Conservation (phyloP, 2,113 vertebrate species). For the Nothocercus nigrocapillus region DNA sequence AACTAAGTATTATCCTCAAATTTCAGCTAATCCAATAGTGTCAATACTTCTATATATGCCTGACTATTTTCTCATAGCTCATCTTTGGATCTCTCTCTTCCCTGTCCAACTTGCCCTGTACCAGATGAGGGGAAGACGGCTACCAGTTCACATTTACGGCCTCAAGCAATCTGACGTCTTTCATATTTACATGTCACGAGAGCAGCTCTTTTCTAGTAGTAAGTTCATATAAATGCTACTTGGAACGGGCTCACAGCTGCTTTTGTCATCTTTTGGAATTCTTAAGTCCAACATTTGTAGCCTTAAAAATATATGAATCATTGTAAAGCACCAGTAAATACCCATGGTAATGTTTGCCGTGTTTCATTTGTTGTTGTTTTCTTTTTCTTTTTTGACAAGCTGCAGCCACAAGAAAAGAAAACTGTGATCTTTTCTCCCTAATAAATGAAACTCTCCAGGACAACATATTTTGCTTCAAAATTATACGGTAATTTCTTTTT, state of each 20-base stretch:
- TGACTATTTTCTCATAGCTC: background rate
- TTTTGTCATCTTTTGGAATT: constrained; percentile 38
- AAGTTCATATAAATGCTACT: background rate
- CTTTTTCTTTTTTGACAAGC: background rate
- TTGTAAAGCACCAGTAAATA: background rate
- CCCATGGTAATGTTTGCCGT: background rate
- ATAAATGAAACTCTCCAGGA: constrained; percentile 15
- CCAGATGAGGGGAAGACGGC: background rate
- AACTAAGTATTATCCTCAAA: background rate
- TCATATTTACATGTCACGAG: background rate
- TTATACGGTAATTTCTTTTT: background rate
- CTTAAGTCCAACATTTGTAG: background rate
- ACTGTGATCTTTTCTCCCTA: background rate
- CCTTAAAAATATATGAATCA: background rate
- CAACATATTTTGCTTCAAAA: constrained; percentile 34
- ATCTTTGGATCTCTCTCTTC: background rate
- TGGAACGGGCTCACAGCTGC: constrained; percentile 8
- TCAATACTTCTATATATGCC: background rate
- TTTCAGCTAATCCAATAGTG: background rate
- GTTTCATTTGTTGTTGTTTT: background rate
- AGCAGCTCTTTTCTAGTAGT: background rate
- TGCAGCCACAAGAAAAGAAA: constrained; percentile 13
- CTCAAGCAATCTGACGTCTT: background rate
- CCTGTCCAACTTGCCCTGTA: background rate
- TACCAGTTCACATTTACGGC: background rate